phyloP scores from a whole-genome alignment of 1,140 invertebrate species.

The Aricia agestis region DNA sequence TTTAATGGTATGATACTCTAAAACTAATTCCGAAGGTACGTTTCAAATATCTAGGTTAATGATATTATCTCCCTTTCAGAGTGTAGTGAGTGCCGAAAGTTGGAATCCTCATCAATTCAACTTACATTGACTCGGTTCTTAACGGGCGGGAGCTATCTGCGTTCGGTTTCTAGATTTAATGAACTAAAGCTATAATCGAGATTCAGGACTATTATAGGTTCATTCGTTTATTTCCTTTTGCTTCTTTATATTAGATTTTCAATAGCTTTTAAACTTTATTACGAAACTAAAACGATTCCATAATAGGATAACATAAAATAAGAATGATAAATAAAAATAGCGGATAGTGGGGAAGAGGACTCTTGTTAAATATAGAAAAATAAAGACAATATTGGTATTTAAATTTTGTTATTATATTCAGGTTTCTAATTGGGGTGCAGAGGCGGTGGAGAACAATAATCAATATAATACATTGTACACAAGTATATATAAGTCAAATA shows the following conservation, averaged over 20 bases:
- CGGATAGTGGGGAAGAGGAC: too few relatives aligned
- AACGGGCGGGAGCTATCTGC: conserved; percentile 18
- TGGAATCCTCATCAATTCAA: conserved; percentile 30
- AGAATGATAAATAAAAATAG: too few relatives aligned
- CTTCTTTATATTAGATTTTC: not conserved
- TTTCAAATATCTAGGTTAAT: conserved; percentile 20
- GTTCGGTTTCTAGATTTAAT: conserved; percentile 12
- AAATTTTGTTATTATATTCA: too few relatives aligned
- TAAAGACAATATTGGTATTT: too few relatives aligned
- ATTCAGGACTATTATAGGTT: not conserved
- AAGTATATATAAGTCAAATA: too few relatives aligned
- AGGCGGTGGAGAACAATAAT: too few relatives aligned
- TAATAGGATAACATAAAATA: too few relatives aligned
- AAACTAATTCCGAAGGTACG: conserved; percentile 13
- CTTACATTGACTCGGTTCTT: conserved; percentile 18
- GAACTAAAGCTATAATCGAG: conserved; percentile 11
- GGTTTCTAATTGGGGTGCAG: too few relatives aligned
- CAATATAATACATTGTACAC: too few relatives aligned
- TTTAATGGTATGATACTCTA: conserved; percentile 5
- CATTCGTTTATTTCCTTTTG: not conserved
- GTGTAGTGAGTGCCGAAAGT: conserved; percentile 28
- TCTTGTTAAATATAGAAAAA: too few relatives aligned
- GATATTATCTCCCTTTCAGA: conserved; percentile 27
- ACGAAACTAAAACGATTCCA: too few relatives aligned
- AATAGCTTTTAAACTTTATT: not conserved